Base-by-base conservation (phyloP, 2,888 invertebrate species). In the Uropetala carovei region DNA sequence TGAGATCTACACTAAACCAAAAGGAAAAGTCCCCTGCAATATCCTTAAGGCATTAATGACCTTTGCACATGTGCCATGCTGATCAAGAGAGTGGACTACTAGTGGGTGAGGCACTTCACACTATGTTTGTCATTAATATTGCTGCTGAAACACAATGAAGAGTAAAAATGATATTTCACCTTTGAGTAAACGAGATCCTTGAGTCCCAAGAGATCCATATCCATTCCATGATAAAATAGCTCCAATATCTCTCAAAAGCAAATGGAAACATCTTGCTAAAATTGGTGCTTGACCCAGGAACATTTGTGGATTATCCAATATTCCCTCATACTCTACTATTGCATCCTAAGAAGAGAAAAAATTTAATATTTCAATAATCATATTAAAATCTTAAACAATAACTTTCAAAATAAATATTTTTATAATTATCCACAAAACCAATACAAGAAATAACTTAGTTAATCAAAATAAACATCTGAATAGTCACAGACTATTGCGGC, bases 301-400 rank as follows among this genome's bases (percentile, higher is more conserved):
- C 93, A 96, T 95, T 92, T 96, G 96, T 22, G 96, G 95, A 75
- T 96, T 95, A 94, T 97, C 97, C 92, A 96, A 94, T 75, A 96
- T 94, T 9, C 96, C 96, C 93, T 97, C 96, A 92, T 96, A 96
- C 64, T 95, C 95, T 75, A 95, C 95, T 18, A 96, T 94, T 93
- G 96, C 94, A 43, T 94, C 94, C 94, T 95, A 94, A 2, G 95
- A 93, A 83, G 92, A 93, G 93, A 22, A 92, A 43, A 43, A 43
- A 43, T 43, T 43, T 43, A 43, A 43, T 43, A 43, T 43, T 43
- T 9, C 92, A 27, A 85, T 18, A 18, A 56, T 43, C 9, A 13
- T 18, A 22, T 92, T 57, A 58, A 22, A 43, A 43, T 43, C 43
- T 5, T 8, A 43, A 18, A 82, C 13, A 82, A 82, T 14, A 82